phyloP scores from a whole-genome alignment of 2,797 vertebrate genomes.

The Serranus cabrilla region DNA sequence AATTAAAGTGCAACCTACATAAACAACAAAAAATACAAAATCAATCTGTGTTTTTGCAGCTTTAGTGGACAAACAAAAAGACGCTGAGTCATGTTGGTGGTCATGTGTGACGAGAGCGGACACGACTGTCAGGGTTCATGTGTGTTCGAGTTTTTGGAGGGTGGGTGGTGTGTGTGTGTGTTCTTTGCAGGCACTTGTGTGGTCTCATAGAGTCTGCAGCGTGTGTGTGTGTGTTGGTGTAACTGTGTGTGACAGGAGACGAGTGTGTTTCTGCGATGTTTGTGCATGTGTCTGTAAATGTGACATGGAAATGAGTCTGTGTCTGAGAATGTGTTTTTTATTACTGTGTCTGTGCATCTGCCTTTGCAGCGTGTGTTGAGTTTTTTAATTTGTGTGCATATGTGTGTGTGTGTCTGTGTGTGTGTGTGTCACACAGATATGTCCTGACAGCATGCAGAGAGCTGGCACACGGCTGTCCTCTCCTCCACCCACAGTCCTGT shows the following conservation, averaged over 20 bases:
- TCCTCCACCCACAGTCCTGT: constrained; percentile 61
- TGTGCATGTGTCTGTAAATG: constrained; percentile 23
- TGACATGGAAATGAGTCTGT: constrained; percentile 34
- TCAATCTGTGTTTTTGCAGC: neutral
- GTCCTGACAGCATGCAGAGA: constrained; percentile 68
- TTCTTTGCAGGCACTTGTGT: neutral
- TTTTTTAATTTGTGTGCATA: constrained; percentile 6
- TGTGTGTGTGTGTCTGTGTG: constrained; percentile 19
- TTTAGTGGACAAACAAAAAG: neutral
- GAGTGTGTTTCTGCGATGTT: constrained; percentile 30
- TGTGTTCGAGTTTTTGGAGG: neutral
- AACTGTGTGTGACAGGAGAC: neutral
- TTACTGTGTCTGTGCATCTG: constrained; percentile 18
- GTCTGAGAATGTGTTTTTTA: constrained; percentile 40
- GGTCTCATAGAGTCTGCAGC: neutral
- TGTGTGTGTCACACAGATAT: constrained; percentile 47
- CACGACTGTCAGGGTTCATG: constrained; percentile 15
- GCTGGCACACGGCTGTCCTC: constrained; percentile 60
- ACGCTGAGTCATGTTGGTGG: constrained; percentile 37
- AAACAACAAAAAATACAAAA: neutral
- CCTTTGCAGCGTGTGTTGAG: neutral
- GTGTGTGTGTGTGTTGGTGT: constrained; percentile 19
- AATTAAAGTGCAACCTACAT: neutral
- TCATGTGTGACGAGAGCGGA: constrained; percentile 18
- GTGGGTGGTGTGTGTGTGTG: constrained; percentile 2